Conservation (phyloP, 2,888 invertebrate species). For the Diaphora mendica region DNA sequence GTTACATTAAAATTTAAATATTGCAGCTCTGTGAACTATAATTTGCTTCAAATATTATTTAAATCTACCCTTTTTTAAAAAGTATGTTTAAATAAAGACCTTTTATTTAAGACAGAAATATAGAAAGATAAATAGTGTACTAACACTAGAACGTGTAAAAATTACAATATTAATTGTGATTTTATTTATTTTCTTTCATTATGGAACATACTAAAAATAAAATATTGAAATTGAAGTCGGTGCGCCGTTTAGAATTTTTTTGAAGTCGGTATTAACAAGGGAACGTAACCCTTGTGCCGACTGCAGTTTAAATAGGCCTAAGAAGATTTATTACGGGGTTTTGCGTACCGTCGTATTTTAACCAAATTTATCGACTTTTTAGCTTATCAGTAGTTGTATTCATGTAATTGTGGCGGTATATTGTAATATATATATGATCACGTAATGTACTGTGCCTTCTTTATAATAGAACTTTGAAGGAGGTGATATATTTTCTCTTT, state of each 20-base stretch:
- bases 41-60: background rate
- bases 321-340: background rate
- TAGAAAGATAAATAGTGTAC: background rate
- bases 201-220: background rate
- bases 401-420: conserved; percentile 15
- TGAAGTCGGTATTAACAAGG: background rate
- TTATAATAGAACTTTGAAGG: conserved; percentile 54
- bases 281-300: background rate
- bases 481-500: conserved; percentile 80
- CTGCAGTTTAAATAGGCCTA: background rate
- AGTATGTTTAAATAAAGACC: background rate
- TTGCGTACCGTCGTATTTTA: background rate
- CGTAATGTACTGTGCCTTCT: conserved; percentile 75
- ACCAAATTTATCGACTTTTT: conserved; percentile 5
- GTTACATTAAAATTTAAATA: conserved; percentile 5
- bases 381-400: conserved; percentile 9
- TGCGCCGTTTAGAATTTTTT: background rate
- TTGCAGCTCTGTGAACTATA: conserved; percentile 11
- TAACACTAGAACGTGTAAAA: background rate
- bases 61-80: background rate
- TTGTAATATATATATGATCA: conserved; percentile 39
- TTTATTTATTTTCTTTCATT: background rate
- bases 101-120: conserved; percentile 6
- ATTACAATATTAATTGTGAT: conserved; percentile 15
- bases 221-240: background rate